phyloP scores from a whole-genome alignment of 2,888 invertebrate genomes.

The Chrysodeixis includens region DNA sequence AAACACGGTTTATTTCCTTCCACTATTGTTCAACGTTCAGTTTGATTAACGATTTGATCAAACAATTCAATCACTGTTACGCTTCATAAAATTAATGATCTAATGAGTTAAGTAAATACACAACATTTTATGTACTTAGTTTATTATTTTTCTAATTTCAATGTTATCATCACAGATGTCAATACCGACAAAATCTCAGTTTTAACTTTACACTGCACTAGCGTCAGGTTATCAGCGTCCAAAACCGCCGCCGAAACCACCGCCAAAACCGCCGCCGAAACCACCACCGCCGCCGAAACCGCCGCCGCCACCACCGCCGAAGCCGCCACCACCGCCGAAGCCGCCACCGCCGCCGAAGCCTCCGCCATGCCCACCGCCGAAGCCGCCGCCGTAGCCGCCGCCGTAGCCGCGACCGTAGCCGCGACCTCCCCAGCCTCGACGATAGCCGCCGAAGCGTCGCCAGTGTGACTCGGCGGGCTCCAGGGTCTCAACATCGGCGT shows the following conservation, averaged over 20 bases:
- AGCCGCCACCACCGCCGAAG: conserved; percentile 32
- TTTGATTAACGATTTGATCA: background rate
- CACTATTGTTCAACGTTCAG: background rate
- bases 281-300: conserved; percentile 32
- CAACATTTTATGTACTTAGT: conserved; percentile 2
- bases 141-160: conserved; percentile 19
- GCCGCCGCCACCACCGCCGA: conserved; percentile 46
- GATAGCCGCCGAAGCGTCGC: conserved; percentile 33
- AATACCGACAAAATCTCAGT: conserved; percentile 28
- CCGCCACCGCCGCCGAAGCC: conserved; percentile 30
- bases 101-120: background rate
- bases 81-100: background rate
- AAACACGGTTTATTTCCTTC: background rate
- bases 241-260: conserved; percentile 30
- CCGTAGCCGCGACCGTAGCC: conserved; percentile 27
- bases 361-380: conserved; percentile 15
- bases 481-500: conserved; percentile 42
- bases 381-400: conserved; percentile 43
- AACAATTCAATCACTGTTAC: background rate
- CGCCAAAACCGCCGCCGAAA: conserved; percentile 29
- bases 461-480: conserved; percentile 49
- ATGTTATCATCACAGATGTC: conserved; percentile 52
- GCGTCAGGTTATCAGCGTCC: conserved; percentile 22
- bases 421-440: conserved; percentile 20
- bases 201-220: conserved; percentile 12